Base-by-base conservation (phyloP, 1,140 invertebrate genomes). In the Orius insidiosus region DNA sequence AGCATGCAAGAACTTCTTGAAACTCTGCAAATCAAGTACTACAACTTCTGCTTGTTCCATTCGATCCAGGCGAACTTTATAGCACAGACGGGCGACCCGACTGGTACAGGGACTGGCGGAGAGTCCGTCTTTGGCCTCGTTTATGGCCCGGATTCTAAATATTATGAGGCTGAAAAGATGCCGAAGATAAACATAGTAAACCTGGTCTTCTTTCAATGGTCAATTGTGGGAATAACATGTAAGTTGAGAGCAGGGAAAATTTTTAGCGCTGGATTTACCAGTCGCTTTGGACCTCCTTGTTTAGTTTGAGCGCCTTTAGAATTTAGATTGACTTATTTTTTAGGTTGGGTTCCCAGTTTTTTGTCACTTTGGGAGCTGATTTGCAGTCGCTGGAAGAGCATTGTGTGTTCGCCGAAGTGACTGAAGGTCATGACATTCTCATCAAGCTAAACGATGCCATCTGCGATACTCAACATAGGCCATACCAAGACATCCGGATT, bases 21-120 rank as follows among this genome's bases (percentile, higher is more conserved):
- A 98, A 64, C 66, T 99, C 24, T 99, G 96, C 68, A 97, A 96
- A 72, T 93, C 19, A 99, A 99, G 61, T 98, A 95, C 63, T 99
- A 98, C 72, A 98, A 99, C 65, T 90, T 79, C 63, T 85, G 80
- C 61, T 64, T 97, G 8, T 95, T 99, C 60, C 88, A 96, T 59
- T 83, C 80, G 1, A 80, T 98, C 46, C 80, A 92, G 61, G 72
- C 76, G 0, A 85, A 90, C 54, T 96, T 98, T 58, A 90, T 98
- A 53, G 93, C 94, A 1, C 96, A 99, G 71, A 92, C 90, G 40
- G n/a, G 96, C 1, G 96, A 99, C 71, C 95, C 94, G 0, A 83
- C 78, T 8, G 88, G 86, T 0, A 83, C 77, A 53, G 89, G 95
- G 8, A 77, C 76, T 57, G 92, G 90, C 9, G 95, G 95, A 18